Percentiles rank a stretch among this genome's conserved stretches.
Conservation (phyloP, 2,888 invertebrate species). For the Eugnorisma glareosa region DNA sequence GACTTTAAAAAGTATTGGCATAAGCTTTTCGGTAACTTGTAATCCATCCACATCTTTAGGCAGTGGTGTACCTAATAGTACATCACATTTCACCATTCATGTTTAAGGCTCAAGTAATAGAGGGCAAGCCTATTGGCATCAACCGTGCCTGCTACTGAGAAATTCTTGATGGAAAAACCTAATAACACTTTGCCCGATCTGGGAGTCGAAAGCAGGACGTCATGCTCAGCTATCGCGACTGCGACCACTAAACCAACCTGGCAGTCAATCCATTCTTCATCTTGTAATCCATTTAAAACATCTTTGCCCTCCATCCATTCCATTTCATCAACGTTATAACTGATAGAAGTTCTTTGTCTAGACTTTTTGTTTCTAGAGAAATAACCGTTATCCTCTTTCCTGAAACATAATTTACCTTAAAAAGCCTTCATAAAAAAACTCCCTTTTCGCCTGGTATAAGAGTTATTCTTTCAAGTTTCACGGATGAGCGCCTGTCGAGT, state of each 20-base stretch:
- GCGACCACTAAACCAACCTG: too few species aligned
- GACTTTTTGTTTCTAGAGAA: neutral
- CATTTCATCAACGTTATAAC: neutral
- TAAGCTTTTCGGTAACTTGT: neutral
- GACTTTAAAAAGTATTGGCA: neutral
- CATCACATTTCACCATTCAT: too few species aligned
- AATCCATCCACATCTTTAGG: neutral
- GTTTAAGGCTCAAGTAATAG: too few species aligned
- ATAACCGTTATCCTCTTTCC: neutral
- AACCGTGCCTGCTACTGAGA: too few species aligned
- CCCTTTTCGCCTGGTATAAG: slow-evolving; percentile 38
- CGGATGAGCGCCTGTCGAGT: slow-evolving; percentile 59
- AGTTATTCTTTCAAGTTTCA: slow-evolving; percentile 60
- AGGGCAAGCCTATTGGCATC: too few species aligned
- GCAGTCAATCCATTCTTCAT: neutral
- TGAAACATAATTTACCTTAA: slow-evolving; percentile 21
- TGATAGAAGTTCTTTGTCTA: neutral
- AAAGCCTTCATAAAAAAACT: slow-evolving; percentile 4
- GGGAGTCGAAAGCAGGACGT: too few species aligned
- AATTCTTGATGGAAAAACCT: too few species aligned
- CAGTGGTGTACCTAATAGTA: too few species aligned
- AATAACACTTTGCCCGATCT: too few species aligned
- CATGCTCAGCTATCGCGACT: too few species aligned
- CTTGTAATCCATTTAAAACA: neutral
- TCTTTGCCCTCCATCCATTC: neutral